Evolutionary conservation across 2,113 vertebrate species (phyloP).

Genomic region (Herpetotheres cachinnans): DNA sequence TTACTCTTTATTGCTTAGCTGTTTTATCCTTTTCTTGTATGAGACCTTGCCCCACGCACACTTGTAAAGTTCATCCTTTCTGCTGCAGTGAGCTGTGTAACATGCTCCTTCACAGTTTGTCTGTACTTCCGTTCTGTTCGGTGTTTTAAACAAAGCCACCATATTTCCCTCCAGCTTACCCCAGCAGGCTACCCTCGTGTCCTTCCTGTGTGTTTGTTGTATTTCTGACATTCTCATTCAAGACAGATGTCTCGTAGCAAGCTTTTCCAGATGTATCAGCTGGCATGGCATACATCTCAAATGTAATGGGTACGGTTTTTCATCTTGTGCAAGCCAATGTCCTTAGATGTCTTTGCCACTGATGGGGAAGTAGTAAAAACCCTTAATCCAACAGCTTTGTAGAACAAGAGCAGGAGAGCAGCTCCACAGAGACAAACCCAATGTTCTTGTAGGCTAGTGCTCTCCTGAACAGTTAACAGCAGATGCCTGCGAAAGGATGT

Average conservation of each 20-base stretch:
- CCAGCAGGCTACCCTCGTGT: not conserved
- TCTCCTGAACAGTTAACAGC: not conserved
- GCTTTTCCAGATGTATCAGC: not conserved
- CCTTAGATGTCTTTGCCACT: not conserved
- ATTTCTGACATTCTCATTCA: not conserved
- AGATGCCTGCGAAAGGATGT: not conserved
- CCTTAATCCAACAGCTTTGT: not conserved
- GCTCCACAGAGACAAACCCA: not conserved
- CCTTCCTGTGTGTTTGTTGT: not conserved
- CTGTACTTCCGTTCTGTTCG: not conserved
- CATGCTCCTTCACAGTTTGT: not conserved
- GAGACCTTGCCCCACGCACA: not conserved
- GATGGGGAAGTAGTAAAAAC: not conserved
- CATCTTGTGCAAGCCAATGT: not conserved
- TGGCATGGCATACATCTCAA: not conserved
- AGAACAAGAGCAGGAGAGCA: not conserved
- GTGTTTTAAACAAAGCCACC: not conserved
- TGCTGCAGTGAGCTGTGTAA: not conserved
- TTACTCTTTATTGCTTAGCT: not conserved
- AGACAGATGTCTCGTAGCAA: not conserved
- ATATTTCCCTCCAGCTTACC: not conserved
- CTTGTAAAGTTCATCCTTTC: not conserved
- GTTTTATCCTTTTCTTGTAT: not conserved
- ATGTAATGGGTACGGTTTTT: not conserved
- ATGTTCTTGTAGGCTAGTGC: not conserved